Base-by-base conservation (phyloP, 2,888 invertebrate genomes). In the Holacanthella duospinosa region DNA sequence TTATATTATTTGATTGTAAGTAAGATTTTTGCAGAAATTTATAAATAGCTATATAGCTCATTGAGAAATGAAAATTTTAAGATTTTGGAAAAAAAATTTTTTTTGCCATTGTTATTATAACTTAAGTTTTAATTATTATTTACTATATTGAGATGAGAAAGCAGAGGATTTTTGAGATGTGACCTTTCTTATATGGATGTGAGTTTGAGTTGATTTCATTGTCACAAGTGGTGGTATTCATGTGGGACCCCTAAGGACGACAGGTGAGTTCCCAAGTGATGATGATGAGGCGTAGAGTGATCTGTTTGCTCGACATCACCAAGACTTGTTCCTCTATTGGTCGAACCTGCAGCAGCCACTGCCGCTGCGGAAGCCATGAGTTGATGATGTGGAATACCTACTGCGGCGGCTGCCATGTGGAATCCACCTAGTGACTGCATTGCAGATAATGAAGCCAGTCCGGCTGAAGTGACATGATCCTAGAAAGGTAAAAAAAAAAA, bases 191-290 rank as follows among this genome's bases (percentile, higher is more conserved):
- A n/a, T n/a, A n/a, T n/a, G n/a, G n/a, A n/a, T n/a, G n/a, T n/a
- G n/a, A n/a, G n/a, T n/a, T n/a, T n/a, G n/a, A n/a, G n/a, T n/a
- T n/a, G 16, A 48, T 48, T 48, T 21, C 69, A 72, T 48, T 65
- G 72, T 72, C 72, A 72, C 71, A 72, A 71, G 63, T 72, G 72
- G 64, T 71, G 72, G 62, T 72, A 72, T 54, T 72, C 72, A 65
- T 72, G 72, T 56, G 69, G 68, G 48, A 67, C 70, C 65, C 71
- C 71, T 59, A 71, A 63, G 48, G 68, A 59, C 21, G 65, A 62
- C 55, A 66, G 67, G 62, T 68, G 68, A 66, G 68, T 64, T 64
- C 68, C 68, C 65, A 71, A 59, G 63, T 64, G 63, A 63, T 65
- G 69, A 65, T 70, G 69, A 67, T 69, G 68, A 67, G 66, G 68